Percentiles rank a stretch among this genome's conserved stretches.
phyloP scores from a whole-genome alignment of 2,797 vertebrate species.

The Danio albolineatus region DNA sequence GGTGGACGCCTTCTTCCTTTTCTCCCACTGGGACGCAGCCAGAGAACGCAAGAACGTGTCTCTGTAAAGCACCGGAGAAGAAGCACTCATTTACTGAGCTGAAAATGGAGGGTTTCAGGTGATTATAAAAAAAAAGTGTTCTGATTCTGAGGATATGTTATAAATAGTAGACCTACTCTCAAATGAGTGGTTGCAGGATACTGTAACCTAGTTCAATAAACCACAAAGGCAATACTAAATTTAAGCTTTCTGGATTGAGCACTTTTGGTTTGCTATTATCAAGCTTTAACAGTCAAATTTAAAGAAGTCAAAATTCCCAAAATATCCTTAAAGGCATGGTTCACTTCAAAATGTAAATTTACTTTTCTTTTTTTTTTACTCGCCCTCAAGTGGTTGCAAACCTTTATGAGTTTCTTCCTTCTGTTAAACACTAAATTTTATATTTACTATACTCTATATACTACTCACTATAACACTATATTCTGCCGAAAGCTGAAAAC shows the following conservation, averaged over 20 bases:
- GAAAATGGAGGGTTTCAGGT: conserved; percentile 25
- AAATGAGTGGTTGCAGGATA: conserved; percentile 17
- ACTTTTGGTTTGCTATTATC: neutral
- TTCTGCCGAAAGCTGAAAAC: too few relatives aligned
- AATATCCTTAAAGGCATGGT: too few relatives aligned
- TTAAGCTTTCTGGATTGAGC: neutral
- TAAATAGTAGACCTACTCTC: neutral
- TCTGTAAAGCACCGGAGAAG: conserved; percentile 74
- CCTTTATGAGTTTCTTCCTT: too few relatives aligned
- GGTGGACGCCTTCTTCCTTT: conserved; percentile 67
- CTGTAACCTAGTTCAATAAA: conserved; percentile 4
- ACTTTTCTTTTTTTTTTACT: too few relatives aligned
- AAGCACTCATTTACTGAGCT: neutral
- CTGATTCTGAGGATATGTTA: conserved; percentile 5
- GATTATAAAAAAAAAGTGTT: neutral
- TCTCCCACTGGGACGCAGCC: conserved; percentile 86
- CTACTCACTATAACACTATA: too few relatives aligned
- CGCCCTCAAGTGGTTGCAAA: too few relatives aligned
- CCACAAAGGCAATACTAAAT: conserved; percentile 7
- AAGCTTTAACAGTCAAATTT: too few relatives aligned
- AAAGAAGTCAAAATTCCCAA: too few relatives aligned
- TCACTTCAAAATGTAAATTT: too few relatives aligned
- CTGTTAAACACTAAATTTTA: too few relatives aligned
- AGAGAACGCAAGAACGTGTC: conserved; percentile 88
- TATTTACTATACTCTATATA: too few relatives aligned